Base-by-base conservation (phyloP, 2,888 invertebrate species). In the Platycheirus albimanus region DNA sequence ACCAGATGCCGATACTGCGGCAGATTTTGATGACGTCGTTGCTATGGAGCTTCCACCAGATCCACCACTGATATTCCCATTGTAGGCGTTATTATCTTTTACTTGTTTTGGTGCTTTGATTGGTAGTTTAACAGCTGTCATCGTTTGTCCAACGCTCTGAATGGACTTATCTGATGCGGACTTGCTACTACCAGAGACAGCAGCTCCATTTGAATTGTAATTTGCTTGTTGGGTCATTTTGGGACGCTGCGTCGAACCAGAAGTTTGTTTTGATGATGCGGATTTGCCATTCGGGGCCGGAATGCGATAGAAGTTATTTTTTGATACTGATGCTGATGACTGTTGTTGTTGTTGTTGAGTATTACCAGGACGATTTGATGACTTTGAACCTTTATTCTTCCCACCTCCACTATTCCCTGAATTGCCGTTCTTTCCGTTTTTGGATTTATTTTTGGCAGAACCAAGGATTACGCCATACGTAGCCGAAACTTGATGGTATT, bases 61-160 rank as follows among this genome's bases (percentile, higher is more conserved):
- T 8, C 30, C 54, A 24, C 24, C 5, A 47, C 52, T 13, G 4
- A 13, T 41, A 28, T 41, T 41, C 17, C 63, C 72, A 63, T 74
- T 84, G 63, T 67, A 80, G 75, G 72, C 85, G 71, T 63, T 85
- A 56, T 85, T 88, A 66, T 91, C 89, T 85, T 91, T 91, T 4
- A 90, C 88, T 86, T 91, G 91, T 75, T 91, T 91, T 13, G 89
- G 87, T 4, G 91, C 90, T 84, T 91, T 91, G 1, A 88, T 87
- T 8, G 89, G 87, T 17, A 88, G 84, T 85, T 90, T 88, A 20
- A 86, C 87, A 47, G 87, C 86, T 79, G 86, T 85, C 72, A 85
- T 85, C 33, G 86, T 56, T 69, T 77, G 63, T 38, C 83, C 83
- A 51, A 78, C 72, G 78, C 85, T 28, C 80, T 76, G 67, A 61